Base-by-base conservation (phyloP, 2,888 invertebrate species). In the Tupiocoris notatus region DNA sequence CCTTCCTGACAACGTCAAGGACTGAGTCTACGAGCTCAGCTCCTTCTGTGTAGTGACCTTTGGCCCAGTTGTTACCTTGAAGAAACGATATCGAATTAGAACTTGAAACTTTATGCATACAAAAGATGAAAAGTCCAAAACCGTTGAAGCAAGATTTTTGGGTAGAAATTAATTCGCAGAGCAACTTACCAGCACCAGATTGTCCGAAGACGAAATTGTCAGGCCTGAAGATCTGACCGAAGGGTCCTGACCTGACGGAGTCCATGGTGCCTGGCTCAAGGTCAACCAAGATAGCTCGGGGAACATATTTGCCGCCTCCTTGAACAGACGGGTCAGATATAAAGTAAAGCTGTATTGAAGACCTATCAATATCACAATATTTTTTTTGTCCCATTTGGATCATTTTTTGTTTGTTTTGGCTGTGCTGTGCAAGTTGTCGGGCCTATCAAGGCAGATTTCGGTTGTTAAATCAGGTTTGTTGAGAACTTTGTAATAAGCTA, bases 221-320 rank as follows among this genome's bases (percentile, higher is more conserved):
- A 12, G 95, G 95, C 77, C 92, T 85, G 86, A 94, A 95, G 79
- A 94, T 87, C 82, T 90, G 89, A 0, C 94, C 94, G 84, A 91
- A 92, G 1, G 92, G 89, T 61, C 91, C 91, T 64, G 91, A 89
- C 80, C 94, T 86, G 81, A 95, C 92, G 7, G 91, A 89, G 84
- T 95, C 95, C 93, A 95, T 93, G 24, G 95, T 94, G 7, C 94
- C 93, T 0, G 94, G 93, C 85, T 95, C 95, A 83, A 95, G 84
- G 85, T 95, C 95, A 68, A 95, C 91, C 79, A 95, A 87, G 24
- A 95, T 89, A 0, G 94, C 93, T 7, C 95, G 88, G 0, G 95
- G 95, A 12, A 95, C 95, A 85, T 89, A 95, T 83, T 91, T 91
- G 3, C 89, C 89, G 84, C 82, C 82, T 77, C 61, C 63, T 39